Conservation (phyloP, 1,140 invertebrate genomes). For the Hyposmocoma kahamanoa region DNA sequence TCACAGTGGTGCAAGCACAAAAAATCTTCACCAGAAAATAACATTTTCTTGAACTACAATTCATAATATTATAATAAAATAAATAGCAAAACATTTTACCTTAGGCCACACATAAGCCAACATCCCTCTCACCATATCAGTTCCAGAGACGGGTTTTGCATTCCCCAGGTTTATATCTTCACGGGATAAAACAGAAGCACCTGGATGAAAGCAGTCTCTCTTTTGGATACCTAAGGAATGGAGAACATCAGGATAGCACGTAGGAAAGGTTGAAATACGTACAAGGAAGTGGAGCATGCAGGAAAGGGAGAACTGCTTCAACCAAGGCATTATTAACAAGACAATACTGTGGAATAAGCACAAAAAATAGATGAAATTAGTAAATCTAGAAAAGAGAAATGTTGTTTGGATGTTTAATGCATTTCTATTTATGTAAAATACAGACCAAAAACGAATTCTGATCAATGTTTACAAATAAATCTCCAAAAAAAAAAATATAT, state of each 20-base stretch:
- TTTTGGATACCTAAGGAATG: slow-evolving; percentile 76
- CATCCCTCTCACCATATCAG: slow-evolving; percentile 92
- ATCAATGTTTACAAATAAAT: too few species aligned
- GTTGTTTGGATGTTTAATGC: too few species aligned
- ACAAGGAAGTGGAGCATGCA: slow-evolving; percentile 12
- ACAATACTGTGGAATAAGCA: too few species aligned
- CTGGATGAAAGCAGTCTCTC: slow-evolving; percentile 93
- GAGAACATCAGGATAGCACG: slow-evolving; percentile 47
- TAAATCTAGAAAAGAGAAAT: too few species aligned
- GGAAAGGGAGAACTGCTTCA: slow-evolving; percentile 49
- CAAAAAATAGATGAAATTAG: slow-evolving; percentile 21
- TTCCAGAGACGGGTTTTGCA: slow-evolving; percentile 78
- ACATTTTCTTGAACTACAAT: too few species aligned
- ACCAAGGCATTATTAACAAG: too few species aligned
- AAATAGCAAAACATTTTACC: slow-evolving; percentile 66
- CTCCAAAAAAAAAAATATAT: too few species aligned
- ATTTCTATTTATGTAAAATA: too few species aligned
- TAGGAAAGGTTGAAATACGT: slow-evolving; percentile 17
- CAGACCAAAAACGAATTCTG: too few species aligned
- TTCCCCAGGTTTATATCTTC: slow-evolving; percentile 77
- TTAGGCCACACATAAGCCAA: slow-evolving; percentile 96
- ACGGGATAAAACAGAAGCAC: slow-evolving; percentile 80
- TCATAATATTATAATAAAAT: too few species aligned
- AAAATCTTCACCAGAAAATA: too few species aligned
- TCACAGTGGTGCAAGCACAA: too few species aligned